Evolutionary conservation across 2,797 vertebrate genomes (phyloP).

Genomic region (Pterois miles): DNA sequence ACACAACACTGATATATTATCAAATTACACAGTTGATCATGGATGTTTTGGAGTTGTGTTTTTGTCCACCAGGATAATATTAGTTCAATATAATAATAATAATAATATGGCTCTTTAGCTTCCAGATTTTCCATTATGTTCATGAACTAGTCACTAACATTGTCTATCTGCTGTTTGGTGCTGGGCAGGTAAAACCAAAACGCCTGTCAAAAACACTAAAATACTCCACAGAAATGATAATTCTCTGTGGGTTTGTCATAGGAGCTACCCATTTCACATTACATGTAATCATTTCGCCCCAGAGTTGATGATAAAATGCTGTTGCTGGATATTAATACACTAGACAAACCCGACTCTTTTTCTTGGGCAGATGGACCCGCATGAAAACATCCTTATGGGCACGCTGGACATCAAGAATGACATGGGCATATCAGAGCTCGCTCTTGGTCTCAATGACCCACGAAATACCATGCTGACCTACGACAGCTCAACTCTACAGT

Average conservation of each 20-base stretch:
- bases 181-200: background rate
- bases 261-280: background rate
- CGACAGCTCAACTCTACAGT: constrained; percentile 94
- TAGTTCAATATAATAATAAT: background rate
- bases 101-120: background rate
- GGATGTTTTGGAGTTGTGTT: background rate
- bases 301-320: background rate
- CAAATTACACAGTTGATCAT: background rate
- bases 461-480: constrained; percentile 95
- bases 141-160: background rate
- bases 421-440: constrained; percentile 94
- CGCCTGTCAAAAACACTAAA: background rate
- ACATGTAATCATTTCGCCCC: background rate
- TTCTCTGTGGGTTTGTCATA: background rate
- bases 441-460: constrained; percentile 93
- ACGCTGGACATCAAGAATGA: constrained; percentile 98
- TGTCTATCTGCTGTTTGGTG: background rate
- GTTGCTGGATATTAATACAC: background rate
- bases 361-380: constrained; percentile 91
- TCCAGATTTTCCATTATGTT: background rate
- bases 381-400: constrained; percentile 97
- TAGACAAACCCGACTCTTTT: constrained; percentile 1
- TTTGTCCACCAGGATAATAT: background rate
- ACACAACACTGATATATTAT: background rate
- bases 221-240: background rate